Base-by-base conservation (phyloP, 1,140 invertebrate genomes). In the Geopemphigus sp. region DNA sequence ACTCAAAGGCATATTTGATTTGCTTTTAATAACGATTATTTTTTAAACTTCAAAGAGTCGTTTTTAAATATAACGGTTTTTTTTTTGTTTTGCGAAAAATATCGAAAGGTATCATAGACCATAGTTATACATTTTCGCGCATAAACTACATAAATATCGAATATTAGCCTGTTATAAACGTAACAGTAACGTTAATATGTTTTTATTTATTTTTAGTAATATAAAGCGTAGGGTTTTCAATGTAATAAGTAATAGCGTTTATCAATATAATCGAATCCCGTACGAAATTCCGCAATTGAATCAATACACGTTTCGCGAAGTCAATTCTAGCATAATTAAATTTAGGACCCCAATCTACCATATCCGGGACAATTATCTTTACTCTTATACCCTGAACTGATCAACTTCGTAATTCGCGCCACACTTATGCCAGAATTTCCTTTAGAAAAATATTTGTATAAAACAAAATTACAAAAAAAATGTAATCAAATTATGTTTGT, bases 1-100 rank as follows among this genome's bases (percentile, higher is more conserved):
- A 78, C 74, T 78, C 74, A 78, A 78, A 78, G 74, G 74, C 74
- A 78, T 78, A 78, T 78, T 78, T 78, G 56, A 78, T 78, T 78
- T 39, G 74, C 54, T 61, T 78, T 78, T 78, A 78, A 63, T 78
- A 78, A 78, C 74, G 74, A 61, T 78, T 78, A 78, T 63, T 78
- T 78, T 78, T 78, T 61, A 50, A 63, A 78, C 56, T 63, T 78
- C 57, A 78, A 78, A 78, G 39, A 63, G 39, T 8, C 47, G 15
- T 74, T 70, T 70, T 70, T 29, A 29, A 70, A 70, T 70, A 70
- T 70, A 26, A 50, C 22, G 66, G 26, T 29, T 26, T 39, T 39
- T 39, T 39, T 39, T 45, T 45, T 70, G 10, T 70, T 26, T 72
- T 29, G 12, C 54, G 17, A 17, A 50, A 70, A 50, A 68, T 26